phyloP scores from a whole-genome alignment of 2,113 vertebrate genomes.

The Tragelaphus buxtoni region DNA sequence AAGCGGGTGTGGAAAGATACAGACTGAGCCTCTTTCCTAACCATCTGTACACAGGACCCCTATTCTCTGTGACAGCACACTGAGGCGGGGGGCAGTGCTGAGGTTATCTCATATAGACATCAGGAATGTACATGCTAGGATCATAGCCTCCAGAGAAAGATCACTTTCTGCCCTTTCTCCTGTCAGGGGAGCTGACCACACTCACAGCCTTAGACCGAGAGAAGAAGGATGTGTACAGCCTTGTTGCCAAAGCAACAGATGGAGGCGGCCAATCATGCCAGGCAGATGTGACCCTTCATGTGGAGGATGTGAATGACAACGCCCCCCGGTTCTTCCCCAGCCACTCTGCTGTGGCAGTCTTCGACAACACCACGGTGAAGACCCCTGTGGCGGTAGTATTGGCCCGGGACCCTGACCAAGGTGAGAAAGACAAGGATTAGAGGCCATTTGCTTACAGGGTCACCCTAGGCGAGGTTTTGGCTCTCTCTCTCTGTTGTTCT shows the following conservation, averaged over 20 bases:
- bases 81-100: not conserved
- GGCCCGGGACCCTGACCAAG: slow-evolving; percentile 93
- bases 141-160: not conserved
- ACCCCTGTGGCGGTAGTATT: slow-evolving; percentile 92
- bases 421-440: slow-evolving; percentile 75
- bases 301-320: slow-evolving; percentile 95
- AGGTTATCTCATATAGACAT: not conserved
- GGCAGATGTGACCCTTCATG: slow-evolving; percentile 84
- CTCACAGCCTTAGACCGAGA: slow-evolving; percentile 89
- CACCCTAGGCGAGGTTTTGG: not conserved
- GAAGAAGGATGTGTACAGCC: slow-evolving; percentile 80
- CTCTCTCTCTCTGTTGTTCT: not conserved
- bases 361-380: slow-evolving; percentile 94
- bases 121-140: not conserved
- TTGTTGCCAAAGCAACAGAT: slow-evolving; percentile 92
- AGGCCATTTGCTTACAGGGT: not conserved
- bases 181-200: slow-evolving; percentile 90
- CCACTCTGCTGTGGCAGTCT: slow-evolving; percentile 91
- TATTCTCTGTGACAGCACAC: not conserved
- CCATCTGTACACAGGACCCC: not conserved
- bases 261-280: slow-evolving; percentile 95
- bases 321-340: slow-evolving; percentile 89
- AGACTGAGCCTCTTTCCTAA: not conserved
- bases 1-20: too few relatives aligned
- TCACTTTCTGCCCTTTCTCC: slow-evolving; percentile 47